phyloP scores from a whole-genome alignment of 2,797 vertebrate genomes.

The Petrocephalus schoutedeni region DNA sequence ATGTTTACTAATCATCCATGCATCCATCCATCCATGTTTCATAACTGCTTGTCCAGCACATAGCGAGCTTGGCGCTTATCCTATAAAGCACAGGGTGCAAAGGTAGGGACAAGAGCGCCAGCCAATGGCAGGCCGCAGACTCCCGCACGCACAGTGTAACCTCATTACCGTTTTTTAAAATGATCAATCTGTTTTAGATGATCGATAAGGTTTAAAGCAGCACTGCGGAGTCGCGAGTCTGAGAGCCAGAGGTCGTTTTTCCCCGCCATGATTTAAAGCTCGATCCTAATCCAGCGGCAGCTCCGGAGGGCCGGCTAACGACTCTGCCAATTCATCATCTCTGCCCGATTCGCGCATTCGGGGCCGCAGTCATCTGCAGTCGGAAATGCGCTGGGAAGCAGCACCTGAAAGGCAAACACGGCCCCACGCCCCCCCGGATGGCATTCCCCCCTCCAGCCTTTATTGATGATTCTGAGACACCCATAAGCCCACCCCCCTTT shows the following conservation, averaged over 20 bases:
- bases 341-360: constrained; percentile 70
- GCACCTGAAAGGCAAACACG: constrained; percentile 15
- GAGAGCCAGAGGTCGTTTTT: constrained; percentile 52
- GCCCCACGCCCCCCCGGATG: constrained; percentile 30
- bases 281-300: constrained; percentile 73
- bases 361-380: constrained; percentile 61
- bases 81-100: constrained; percentile 35
- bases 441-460: constrained; percentile 6
- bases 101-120: not conserved
- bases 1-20: not conserved
- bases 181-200: constrained; percentile 63
- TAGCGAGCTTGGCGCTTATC: constrained; percentile 24
- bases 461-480: constrained; percentile 33
- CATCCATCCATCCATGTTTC: not conserved
- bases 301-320: constrained; percentile 66
- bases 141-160: constrained; percentile 40
- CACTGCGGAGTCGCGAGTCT: constrained; percentile 35
- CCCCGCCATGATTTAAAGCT: constrained; percentile 70
- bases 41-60: not conserved
- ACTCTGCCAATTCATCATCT: constrained; percentile 68
- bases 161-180: constrained; percentile 37
- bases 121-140: not conserved
- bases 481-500: constrained; percentile 47
- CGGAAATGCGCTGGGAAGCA: constrained; percentile 58
- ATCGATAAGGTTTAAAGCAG: constrained; percentile 16